These are phyloP conservation scores for Eptatretus burgeri DNA, from an alignment of 2,113 vertebrate species.

Conservation along the genomic window DNA sequence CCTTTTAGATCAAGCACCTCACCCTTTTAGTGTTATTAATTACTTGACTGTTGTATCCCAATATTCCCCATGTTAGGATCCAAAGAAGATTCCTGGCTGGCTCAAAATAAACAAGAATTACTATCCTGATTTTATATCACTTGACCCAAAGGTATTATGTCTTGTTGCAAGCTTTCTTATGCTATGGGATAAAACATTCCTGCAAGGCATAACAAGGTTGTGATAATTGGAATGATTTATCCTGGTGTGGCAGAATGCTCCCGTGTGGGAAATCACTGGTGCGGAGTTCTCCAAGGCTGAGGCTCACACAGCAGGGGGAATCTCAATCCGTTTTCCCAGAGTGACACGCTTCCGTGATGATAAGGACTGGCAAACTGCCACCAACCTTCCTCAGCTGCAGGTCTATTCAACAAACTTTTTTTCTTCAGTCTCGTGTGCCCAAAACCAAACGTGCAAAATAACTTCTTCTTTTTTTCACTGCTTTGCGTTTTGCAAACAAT, in stretches of 20 bases:
- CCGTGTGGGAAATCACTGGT: conserved; percentile 90
- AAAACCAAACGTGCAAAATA: too few relatives aligned
- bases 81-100: conserved; percentile 71
- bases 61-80: conserved; percentile 26
- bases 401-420: conserved; percentile 15
- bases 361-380: conserved; percentile 78
- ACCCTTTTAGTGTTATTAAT: not conserved
- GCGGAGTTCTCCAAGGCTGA: conserved; percentile 81
- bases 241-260: conserved; percentile 29
- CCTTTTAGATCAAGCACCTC: not conserved
- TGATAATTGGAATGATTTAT: not conserved
- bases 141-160: conserved; percentile 49
- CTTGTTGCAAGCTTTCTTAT: not conserved
- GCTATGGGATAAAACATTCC: not conserved
- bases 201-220: not conserved
- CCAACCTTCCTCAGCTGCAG: conserved; percentile 55
- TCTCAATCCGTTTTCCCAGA: conserved; percentile 91
- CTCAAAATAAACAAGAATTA: conserved; percentile 91
- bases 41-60: not conserved
- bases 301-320: conserved; percentile 75
- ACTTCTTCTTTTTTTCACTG: too few relatives aligned
- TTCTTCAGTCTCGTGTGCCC: too few relatives aligned
- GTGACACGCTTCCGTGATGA: conserved; percentile 74
- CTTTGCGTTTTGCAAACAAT: too few relatives aligned
- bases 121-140: conserved; percentile 79